phyloP scores from a whole-genome alignment of 2,113 vertebrate species.

The Varanus salvator region DNA sequence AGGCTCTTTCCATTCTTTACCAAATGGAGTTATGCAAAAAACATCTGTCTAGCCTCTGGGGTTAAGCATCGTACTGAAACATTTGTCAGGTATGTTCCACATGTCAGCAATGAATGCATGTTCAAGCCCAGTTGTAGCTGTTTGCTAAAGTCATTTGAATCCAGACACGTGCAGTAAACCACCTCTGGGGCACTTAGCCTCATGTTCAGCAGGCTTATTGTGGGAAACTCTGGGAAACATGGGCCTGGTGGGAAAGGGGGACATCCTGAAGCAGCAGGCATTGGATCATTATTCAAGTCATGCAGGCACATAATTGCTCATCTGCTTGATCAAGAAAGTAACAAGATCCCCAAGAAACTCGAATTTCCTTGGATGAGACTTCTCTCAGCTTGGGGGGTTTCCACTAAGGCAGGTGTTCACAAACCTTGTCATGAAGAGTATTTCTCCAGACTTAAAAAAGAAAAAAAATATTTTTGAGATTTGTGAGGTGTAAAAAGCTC shows the following conservation, averaged over 20 bases:
- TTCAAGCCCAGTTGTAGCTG: neutral
- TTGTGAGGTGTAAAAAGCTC: neutral
- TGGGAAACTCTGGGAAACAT: neutral
- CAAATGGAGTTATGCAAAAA: neutral
- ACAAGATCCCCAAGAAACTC: constrained; percentile 31
- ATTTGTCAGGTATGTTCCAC: constrained; percentile 14
- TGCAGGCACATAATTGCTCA: neutral
- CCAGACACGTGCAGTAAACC: constrained; percentile 1
- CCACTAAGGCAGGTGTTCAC: constrained; percentile 5
- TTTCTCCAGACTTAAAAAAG: neutral
- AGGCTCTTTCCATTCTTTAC: neutral
- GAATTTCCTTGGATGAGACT: constrained; percentile 1
- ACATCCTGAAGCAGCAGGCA: neutral
- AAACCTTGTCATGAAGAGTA: neutral
- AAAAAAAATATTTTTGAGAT: neutral
- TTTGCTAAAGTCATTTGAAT: neutral
- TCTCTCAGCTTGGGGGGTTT: constrained; percentile 37
- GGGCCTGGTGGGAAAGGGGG: neutral
- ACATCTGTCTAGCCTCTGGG: constrained; percentile 24
- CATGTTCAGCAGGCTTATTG: neutral
- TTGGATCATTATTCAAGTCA: neutral
- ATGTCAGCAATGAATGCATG: neutral
- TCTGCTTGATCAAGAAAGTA: constrained; percentile 18
- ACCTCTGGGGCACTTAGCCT: neutral
- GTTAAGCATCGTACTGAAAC: neutral